Evolutionary conservation across 1,140 invertebrate genomes (phyloP).

Genomic region (Zaprionus nigranus): DNA sequence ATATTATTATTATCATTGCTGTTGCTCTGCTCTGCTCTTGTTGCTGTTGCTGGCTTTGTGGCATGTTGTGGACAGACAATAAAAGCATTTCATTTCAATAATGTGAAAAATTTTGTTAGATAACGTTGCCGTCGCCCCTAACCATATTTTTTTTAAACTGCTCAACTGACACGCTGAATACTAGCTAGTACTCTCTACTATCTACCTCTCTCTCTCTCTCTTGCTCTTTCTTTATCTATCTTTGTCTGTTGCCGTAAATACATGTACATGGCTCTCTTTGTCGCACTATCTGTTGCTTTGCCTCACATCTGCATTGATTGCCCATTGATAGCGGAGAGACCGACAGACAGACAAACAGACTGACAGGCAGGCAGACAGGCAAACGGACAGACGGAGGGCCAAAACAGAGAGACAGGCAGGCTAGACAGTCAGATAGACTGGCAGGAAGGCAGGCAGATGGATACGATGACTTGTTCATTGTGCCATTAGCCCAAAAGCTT

Average conservation of each 20-base stretch:
- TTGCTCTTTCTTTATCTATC: background rate
- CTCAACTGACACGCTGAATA: conserved; percentile 20
- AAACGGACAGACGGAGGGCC: background rate
- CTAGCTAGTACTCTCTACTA: background rate
- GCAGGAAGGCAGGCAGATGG: conserved; percentile 1
- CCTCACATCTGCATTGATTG: conserved; percentile 45
- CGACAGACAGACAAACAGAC: background rate
- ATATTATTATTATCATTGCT: conserved; percentile 26
- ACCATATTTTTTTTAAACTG: conserved; percentile 47
- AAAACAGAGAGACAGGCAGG: background rate
- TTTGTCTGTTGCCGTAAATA: conserved; percentile 20
- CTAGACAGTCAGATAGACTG: background rate
- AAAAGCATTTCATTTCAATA: conserved; percentile 79
- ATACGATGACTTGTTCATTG: conserved; percentile 29
- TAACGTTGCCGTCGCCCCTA: conserved; percentile 25
- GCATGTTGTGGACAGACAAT: conserved; percentile 56
- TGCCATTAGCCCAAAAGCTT: conserved; percentile 30
- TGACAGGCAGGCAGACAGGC: background rate
- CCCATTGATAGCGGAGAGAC: conserved; percentile 47
- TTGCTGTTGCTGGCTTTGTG: conserved; percentile 37
- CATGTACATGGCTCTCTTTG: conserved; percentile 24
- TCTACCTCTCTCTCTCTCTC: background rate
- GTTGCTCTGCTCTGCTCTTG: conserved; percentile 5
- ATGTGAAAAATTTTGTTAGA: conserved; percentile 73
- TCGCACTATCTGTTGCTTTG: conserved; percentile 28